Evolutionary conservation across 2,113 vertebrate species (phyloP).

Genomic region (Clarias magur): DNA sequence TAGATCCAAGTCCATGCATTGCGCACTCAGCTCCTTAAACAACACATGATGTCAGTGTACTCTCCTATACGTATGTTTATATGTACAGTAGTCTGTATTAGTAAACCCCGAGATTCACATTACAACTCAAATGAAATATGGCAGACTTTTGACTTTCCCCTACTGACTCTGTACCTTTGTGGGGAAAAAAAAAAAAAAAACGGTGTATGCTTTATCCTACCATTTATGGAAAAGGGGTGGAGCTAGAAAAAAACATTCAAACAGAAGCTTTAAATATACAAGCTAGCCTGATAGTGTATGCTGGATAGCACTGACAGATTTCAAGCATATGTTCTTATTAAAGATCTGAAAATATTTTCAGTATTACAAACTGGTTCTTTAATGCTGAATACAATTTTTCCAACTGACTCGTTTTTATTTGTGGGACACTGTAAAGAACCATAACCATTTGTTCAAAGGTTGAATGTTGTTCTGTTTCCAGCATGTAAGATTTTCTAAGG

Average conservation of each 20-base stretch:
- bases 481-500: too few species aligned
- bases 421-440: background rate
- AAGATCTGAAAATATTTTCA: background rate
- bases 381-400: background rate
- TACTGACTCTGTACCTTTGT: background rate
- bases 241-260: background rate
- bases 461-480: background rate
- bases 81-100: background rate
- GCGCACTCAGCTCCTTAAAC: background rate
- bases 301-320: background rate
- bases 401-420: background rate
- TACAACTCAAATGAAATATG: background rate
- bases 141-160: background rate
- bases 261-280: background rate
- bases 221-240: background rate
- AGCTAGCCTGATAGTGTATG: background rate
- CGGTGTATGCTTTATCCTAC: background rate
- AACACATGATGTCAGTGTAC: background rate
- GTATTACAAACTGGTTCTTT: background rate
- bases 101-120: background rate
- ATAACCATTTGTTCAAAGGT: background rate
- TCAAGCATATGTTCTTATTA: background rate
- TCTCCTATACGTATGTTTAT: background rate
- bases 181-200: background rate
- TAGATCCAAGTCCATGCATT: background rate